Conservation (phyloP, 2,888 invertebrate genomes). For the Serripes groenlandicus region DNA sequence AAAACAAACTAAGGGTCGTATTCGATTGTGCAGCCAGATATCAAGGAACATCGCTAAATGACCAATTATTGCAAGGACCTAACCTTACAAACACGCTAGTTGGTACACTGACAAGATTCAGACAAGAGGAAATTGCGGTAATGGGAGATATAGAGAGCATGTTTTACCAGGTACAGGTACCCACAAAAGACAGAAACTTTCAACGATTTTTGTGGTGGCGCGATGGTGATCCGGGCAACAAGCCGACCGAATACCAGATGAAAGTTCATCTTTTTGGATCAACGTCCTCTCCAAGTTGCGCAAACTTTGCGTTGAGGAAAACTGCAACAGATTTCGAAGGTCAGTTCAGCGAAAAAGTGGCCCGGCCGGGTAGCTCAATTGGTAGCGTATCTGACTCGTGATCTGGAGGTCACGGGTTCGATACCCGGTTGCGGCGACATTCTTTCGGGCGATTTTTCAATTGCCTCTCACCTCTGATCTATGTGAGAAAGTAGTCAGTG, state of each 20-base stretch:
- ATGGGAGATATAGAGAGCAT: constrained; percentile 62
- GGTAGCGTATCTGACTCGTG: too few species aligned
- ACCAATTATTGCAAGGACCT: constrained; percentile 57
- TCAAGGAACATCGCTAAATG: constrained; percentile 44
- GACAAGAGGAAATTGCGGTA: constrained; percentile 47
- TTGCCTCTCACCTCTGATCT: too few species aligned
- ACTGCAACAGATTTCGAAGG: constrained; percentile 21
- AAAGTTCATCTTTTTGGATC: constrained; percentile 61
- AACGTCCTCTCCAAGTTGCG: constrained; percentile 59
- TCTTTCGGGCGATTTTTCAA: too few species aligned
- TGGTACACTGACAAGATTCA: constrained; percentile 61
- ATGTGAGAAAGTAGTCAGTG: too few species aligned
- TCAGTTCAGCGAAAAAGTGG: constrained; percentile 21
- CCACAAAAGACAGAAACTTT: constrained; percentile 39
- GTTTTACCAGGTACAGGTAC: constrained; percentile 57
- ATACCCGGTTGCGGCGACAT: too few species aligned
- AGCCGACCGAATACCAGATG: constrained; percentile 58
- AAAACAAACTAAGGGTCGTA: constrained; percentile 47
- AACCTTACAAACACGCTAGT: constrained; percentile 57
- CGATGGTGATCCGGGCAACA: constrained; percentile 9
- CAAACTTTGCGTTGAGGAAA: constrained; percentile 57
- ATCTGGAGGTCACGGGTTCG: too few species aligned
- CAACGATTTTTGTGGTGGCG: constrained; percentile 61
- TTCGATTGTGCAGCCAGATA: constrained; percentile 60
- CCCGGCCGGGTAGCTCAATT: too few species aligned